phyloP scores from a whole-genome alignment of 2,797 vertebrate genomes.

The Notamacropus eugenii region DNA sequence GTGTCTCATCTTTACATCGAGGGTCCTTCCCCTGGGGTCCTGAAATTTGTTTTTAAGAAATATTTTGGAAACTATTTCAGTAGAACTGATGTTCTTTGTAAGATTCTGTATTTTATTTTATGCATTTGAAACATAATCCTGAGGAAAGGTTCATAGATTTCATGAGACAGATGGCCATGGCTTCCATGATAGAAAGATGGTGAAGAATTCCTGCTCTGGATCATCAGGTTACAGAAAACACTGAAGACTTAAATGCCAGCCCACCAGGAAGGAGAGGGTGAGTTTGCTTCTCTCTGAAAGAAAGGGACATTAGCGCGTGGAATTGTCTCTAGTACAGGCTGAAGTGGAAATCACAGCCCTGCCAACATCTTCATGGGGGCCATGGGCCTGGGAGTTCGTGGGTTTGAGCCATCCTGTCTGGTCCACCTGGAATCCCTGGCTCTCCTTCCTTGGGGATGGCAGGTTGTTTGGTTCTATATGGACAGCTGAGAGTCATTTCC shows the following conservation, averaged over 20 bases:
- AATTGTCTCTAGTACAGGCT: background rate
- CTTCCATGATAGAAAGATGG: constrained; percentile 5
- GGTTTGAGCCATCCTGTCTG: background rate
- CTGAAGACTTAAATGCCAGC: background rate
- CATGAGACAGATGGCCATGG: background rate
- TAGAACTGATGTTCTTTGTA: background rate
- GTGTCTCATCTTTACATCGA: background rate
- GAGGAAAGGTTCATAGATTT: background rate
- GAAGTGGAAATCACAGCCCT: background rate
- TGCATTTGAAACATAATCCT: background rate
- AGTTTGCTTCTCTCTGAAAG: constrained; percentile 9
- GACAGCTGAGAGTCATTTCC: constrained; percentile 75
- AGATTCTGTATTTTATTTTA: background rate
- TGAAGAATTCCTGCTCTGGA: background rate
- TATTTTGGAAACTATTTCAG: background rate
- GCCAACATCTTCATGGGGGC: constrained; percentile 2
- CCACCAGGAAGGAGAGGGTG: constrained; percentile 22
- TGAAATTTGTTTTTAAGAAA: background rate
- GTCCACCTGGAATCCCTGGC: constrained; percentile 5
- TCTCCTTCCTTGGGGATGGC: constrained; percentile 33
- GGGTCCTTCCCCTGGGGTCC: background rate
- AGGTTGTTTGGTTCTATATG: constrained; percentile 48
- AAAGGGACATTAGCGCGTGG: background rate
- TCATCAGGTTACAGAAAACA: constrained; percentile 53
- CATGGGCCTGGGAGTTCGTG: background rate